Evolutionary conservation across 2,797 vertebrate genomes (phyloP).

Genomic region (Otolemur crassicaudatus): DNA sequence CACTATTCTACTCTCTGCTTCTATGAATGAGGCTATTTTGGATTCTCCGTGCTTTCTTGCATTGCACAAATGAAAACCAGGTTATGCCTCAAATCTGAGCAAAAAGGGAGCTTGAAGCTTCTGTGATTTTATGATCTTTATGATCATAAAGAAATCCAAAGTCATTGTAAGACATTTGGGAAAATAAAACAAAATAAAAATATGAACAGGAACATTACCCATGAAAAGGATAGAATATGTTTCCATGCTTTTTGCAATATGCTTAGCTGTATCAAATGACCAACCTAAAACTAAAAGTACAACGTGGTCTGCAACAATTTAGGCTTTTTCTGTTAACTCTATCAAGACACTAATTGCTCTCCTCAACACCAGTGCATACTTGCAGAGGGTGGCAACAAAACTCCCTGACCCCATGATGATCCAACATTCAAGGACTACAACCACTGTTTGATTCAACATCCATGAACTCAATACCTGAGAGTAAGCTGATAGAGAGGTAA

Average conservation of each 20-base stretch:
- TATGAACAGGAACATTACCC: not conserved
- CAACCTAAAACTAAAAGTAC: not conserved
- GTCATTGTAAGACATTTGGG: not conserved
- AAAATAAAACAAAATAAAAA: not conserved
- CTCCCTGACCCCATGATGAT: not conserved
- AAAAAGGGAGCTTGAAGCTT: not conserved
- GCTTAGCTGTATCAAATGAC: not conserved
- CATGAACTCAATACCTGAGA: not conserved
- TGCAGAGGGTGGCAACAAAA: not conserved
- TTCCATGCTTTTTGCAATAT: not conserved
- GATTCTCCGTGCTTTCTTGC: not conserved
- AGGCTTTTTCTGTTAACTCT: not conserved
- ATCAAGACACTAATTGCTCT: not conserved
- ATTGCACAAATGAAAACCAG: not conserved
- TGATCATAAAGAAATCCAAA: not conserved
- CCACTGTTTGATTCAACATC: not conserved
- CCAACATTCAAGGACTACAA: not conserved
- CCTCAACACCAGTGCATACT: not conserved
- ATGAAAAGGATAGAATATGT: not conserved
- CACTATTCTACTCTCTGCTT: not conserved
- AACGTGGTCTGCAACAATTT: not conserved
- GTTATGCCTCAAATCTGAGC: constrained; percentile 4
- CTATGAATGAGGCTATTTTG: not conserved
- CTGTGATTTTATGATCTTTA: not conserved
- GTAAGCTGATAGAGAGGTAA: not conserved